phyloP scores from a whole-genome alignment of 2,113 vertebrate species.

The Salvator merianae region DNA sequence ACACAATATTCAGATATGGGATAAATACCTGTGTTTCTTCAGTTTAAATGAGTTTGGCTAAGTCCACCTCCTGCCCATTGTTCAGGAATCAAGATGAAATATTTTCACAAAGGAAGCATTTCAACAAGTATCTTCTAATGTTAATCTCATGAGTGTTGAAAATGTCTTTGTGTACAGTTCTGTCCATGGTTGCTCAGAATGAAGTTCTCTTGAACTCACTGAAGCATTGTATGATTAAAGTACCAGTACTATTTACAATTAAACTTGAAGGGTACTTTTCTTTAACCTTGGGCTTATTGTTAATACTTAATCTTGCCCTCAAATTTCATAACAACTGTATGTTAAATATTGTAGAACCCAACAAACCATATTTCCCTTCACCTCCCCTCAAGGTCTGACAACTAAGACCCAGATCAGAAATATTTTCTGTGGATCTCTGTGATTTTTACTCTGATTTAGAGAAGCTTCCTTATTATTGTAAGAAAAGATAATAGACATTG shows the following conservation, averaged over 20 bases:
- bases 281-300: neutral
- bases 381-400: neutral
- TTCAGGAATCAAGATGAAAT: too few species aligned
- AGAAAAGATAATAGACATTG: neutral
- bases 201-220: neutral
- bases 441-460: neutral
- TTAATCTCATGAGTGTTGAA: neutral
- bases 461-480: neutral
- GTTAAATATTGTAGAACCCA: neutral
- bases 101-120: neutral
- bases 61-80: neutral
- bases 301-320: neutral
- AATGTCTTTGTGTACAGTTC: neutral
- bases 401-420: neutral
- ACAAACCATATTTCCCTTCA: neutral
- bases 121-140: neutral
- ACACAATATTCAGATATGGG: too few species aligned
- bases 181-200: neutral
- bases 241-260: neutral
- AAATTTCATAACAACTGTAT: neutral
- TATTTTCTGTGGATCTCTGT: neutral
- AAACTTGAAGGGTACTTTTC: neutral
- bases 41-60: neutral
- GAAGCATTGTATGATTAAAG: neutral
- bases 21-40: too few species aligned